These are phyloP conservation scores for Palaemon carinicauda DNA, from an alignment of 1,140 invertebrate species.

Conservation along the genomic window DNA sequence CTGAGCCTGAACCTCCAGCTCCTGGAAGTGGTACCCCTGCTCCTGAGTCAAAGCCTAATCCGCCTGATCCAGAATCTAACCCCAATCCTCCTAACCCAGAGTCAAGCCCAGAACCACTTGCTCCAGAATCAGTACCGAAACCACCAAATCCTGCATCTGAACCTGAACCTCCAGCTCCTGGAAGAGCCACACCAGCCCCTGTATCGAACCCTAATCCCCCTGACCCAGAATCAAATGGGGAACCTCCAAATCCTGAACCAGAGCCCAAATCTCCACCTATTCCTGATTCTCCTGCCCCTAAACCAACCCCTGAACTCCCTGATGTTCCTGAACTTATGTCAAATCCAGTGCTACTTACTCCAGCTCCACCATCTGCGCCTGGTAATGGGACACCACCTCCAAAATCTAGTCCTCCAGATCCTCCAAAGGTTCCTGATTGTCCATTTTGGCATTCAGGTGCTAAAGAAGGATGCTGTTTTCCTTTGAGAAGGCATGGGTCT, in stretches of 20 bases:
- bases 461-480: neutral
- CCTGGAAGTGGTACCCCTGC: too few species aligned
- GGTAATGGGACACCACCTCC: slow-evolving; percentile 28
- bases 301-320: neutral
- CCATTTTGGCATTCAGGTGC: neutral
- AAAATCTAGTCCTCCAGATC: neutral
- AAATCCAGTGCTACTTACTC: neutral
- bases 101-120: too few species aligned
- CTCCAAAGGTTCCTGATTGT: neutral
- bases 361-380: neutral
- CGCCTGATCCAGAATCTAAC: neutral
- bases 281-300: neutral
- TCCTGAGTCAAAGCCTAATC: too few species aligned
- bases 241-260: neutral
- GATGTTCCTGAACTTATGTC: too few species aligned
- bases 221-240: neutral
- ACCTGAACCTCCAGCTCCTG: neutral
- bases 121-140: too few species aligned
- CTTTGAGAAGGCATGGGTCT: neutral
- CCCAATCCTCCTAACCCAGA: too few species aligned
- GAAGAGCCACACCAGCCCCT: neutral
- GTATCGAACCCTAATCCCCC: neutral
- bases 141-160: neutral
- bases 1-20: neutral
- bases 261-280: neutral